These are phyloP conservation scores for Corynorhinus townsendii DNA, from an alignment of 2,113 vertebrate species.

Conservation along the genomic window DNA sequence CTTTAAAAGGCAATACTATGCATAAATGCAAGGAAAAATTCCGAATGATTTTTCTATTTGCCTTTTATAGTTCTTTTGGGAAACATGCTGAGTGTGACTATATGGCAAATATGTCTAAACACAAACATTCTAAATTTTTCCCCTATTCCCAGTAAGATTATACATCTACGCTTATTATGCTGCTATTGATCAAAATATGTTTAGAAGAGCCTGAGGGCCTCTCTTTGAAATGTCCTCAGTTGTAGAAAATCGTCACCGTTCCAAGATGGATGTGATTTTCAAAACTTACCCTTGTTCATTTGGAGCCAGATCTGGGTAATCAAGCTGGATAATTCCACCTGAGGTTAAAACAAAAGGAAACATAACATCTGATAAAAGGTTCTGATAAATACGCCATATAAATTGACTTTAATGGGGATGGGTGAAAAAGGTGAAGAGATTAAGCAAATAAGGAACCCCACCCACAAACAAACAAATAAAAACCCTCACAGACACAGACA, in stretches of 20 bases:
- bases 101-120: conserved; percentile 7
- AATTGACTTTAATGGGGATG: not conserved
- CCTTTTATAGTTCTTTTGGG: conserved; percentile 10
- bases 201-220: not conserved
- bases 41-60: conserved; percentile 13
- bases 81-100: not conserved
- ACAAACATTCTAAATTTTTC: not conserved
- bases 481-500: not conserved
- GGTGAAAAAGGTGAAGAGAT: not conserved
- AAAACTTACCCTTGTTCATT: not conserved
- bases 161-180: not conserved
- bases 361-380: conserved; percentile 5
- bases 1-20: not conserved
- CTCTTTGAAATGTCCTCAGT: not conserved
- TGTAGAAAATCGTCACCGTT: not conserved
- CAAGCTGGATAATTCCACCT: conserved; percentile 6
- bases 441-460: not conserved
- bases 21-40: not conserved
- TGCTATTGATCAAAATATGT: conserved; percentile 23
- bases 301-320: not conserved
- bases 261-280: conserved; percentile 2
- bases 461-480: not conserved
- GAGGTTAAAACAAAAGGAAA: conserved; percentile 44
- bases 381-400: not conserved
- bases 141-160: not conserved